Percentiles rank a stretch among this genome's conserved stretches.
Evolutionary conservation across 2,888 invertebrate genomes (phyloP).

Genomic region (Ectemnius continuus): DNA sequence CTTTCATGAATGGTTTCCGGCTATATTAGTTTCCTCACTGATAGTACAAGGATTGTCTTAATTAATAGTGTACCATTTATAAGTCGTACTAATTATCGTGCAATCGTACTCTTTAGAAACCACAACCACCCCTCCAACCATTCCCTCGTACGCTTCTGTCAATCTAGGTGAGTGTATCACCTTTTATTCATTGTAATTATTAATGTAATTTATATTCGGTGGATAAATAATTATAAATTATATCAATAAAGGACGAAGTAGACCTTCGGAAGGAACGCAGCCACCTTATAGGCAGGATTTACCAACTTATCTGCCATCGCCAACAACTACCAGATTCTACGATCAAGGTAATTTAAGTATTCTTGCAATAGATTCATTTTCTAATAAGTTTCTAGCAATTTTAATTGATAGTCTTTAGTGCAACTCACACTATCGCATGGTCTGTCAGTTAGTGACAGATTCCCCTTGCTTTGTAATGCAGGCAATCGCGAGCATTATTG

Average conservation of each 20-base stretch:
- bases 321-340: constrained; percentile 41
- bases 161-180: background rate
- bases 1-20: constrained; percentile 36
- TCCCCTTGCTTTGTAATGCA: background rate
- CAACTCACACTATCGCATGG: background rate
- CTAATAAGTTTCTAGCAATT: background rate
- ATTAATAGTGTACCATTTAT: background rate
- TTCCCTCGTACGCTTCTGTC: constrained; percentile 10
- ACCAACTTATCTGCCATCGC: constrained; percentile 42
- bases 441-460: background rate
- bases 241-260: constrained; percentile 31
- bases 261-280: constrained; percentile 29
- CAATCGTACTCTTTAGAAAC: constrained; percentile 39
- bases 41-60: background rate
- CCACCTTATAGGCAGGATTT: constrained; percentile 23
- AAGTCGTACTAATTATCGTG: background rate
- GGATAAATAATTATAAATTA: background rate
- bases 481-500: constrained; percentile 28
- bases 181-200: background rate
- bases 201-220: background rate
- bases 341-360: constrained; percentile 32
- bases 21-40: constrained; percentile 10
- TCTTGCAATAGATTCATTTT: background rate
- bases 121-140: constrained; percentile 15
- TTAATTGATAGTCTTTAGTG: background rate